Evolutionary conservation across 2,113 vertebrate species (phyloP).

Genomic region (Crotalus tigris): DNA sequence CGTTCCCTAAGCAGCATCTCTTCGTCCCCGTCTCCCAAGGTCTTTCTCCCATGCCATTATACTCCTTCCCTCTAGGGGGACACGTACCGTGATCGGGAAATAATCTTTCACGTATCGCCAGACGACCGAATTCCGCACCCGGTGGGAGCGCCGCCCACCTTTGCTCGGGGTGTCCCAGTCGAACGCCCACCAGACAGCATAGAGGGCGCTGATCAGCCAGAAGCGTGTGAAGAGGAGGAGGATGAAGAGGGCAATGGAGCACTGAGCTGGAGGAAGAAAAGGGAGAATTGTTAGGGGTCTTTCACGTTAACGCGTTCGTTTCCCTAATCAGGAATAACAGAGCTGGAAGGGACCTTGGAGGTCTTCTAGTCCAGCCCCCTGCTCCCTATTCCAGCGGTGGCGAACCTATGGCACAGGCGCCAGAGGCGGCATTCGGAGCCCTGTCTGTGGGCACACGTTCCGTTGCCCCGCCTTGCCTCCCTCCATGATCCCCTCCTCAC

Average conservation of each 20-base stretch:
- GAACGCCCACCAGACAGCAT: slow-evolving; percentile 79
- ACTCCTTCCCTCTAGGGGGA: neutral
- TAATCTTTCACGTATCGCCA: slow-evolving; percentile 89
- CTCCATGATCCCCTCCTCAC: no score
- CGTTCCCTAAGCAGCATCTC: neutral
- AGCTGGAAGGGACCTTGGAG: neutral
- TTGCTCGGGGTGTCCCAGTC: slow-evolving; percentile 79
- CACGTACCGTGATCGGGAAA: slow-evolving; percentile 86
- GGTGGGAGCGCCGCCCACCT: slow-evolving; percentile 68
- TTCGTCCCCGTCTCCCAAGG: neutral
- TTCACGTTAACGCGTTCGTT: neutral
- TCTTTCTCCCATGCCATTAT: neutral
- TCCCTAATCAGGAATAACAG: neutral
- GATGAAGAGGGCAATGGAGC: slow-evolving; percentile 72
- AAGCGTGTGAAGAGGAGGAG: slow-evolving; percentile 86
- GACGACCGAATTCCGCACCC: slow-evolving; percentile 48
- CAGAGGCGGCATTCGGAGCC: no score
- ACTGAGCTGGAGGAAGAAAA: slow-evolving; percentile 70
- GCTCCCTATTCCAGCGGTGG: neutral
- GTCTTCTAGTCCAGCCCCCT: no score
- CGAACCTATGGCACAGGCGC: no score
- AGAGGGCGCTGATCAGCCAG: slow-evolving; percentile 85
- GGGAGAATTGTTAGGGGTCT: neutral
- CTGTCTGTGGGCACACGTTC: no score
- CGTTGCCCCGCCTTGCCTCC: no score